Conservation (phyloP, 2,888 invertebrate genomes). For the Punctoribates punctum region DNA sequence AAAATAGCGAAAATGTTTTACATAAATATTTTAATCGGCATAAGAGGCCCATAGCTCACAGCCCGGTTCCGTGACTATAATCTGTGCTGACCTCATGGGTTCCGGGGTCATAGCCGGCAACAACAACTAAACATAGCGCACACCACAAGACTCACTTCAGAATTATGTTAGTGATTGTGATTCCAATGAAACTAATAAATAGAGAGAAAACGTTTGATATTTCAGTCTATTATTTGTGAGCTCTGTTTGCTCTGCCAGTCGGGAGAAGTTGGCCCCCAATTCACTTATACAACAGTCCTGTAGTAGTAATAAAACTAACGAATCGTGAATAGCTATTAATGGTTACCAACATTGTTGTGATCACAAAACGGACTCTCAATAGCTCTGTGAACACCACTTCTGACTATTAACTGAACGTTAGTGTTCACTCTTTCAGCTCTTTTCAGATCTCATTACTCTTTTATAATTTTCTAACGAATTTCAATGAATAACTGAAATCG, state of each 20-base stretch:
- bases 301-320: slow-evolving; percentile 19
- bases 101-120: slow-evolving; percentile 20
- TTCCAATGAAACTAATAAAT: slow-evolving; percentile 3
- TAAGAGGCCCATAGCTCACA: slow-evolving; percentile 14
- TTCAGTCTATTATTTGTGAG: neutral
- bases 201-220: neutral
- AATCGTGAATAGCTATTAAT: neutral
- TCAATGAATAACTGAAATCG: no score
- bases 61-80: neutral
- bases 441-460: no score
- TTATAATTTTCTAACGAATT: no score
- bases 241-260: neutral
- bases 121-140: neutral
- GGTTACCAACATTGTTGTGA: neutral
- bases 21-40: slow-evolving; percentile 11
- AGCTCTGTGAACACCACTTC: neutral
- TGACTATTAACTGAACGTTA: no score
- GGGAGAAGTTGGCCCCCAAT: neutral
- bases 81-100: slow-evolving; percentile 9
- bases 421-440: no score
- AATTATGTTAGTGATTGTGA: neutral
- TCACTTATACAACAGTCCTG: neutral
- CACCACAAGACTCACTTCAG: neutral
- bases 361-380: neutral
- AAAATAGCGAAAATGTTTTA: neutral